Percentiles rank a stretch among this genome's conserved stretches.
Conservation (phyloP, 1,140 invertebrate species). For the Heliothis virescens region DNA sequence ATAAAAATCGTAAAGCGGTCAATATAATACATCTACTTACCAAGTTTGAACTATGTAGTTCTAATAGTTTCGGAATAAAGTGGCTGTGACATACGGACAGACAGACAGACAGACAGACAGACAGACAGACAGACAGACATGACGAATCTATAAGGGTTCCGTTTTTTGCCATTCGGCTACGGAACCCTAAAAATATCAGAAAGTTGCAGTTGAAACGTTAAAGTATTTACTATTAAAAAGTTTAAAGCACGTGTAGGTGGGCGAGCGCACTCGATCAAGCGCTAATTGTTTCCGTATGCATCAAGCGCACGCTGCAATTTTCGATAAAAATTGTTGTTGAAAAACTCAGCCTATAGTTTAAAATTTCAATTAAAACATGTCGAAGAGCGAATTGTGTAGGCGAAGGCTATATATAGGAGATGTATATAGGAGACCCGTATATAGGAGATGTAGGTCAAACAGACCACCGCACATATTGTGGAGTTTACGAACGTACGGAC, state of each 20-base stretch:
- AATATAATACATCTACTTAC: too few species aligned
- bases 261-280: neutral
- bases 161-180: too few species aligned
- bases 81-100: too few species aligned
- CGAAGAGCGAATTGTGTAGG: slow-evolving; percentile 52
- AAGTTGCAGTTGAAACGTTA: too few species aligned
- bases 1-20: too few species aligned
- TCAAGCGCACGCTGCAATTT: neutral
- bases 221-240: neutral
- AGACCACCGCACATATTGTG: slow-evolving; percentile 62
- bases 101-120: too few species aligned
- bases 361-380: slow-evolving; percentile 47
- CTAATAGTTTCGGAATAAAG: too few species aligned
- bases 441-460: slow-evolving; percentile 75
- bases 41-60: too few species aligned
- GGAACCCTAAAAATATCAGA: too few species aligned
- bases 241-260: neutral
- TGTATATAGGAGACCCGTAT: slow-evolving; percentile 79
- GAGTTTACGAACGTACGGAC: slow-evolving; percentile 57
- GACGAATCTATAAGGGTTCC: too few species aligned
- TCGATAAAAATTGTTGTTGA: slow-evolving; percentile 9
- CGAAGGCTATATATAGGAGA: slow-evolving; percentile 68
- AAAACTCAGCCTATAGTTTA: slow-evolving; percentile 21
- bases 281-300: neutral
- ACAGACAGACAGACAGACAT: too few species aligned